These are phyloP conservation scores for Sebastes wilsoni DNA, from an alignment of 2,797 vertebrate genomes.

Conservation along the genomic window DNA sequence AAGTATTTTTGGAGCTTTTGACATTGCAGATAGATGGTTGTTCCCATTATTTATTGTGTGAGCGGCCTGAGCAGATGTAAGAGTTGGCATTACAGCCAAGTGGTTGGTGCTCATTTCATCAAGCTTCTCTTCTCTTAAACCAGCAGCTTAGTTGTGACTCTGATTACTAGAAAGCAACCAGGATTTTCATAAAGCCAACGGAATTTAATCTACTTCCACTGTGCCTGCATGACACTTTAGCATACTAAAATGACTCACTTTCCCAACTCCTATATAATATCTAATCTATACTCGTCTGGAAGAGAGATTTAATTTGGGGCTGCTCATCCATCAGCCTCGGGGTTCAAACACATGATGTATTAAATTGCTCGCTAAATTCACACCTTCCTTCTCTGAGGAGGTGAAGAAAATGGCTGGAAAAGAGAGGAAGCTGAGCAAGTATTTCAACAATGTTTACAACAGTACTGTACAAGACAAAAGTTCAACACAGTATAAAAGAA, in stretches of 20 bases:
- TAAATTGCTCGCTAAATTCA: slow-evolving; percentile 4
- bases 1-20: background rate
- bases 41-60: background rate
- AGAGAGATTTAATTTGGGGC: slow-evolving; percentile 4
- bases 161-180: slow-evolving; percentile 48
- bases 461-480: background rate
- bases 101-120: slow-evolving; percentile 35
- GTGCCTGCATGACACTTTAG: slow-evolving; percentile 11
- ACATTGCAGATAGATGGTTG: background rate
- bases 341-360: background rate
- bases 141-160: slow-evolving; percentile 50
- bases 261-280: background rate
- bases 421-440: background rate
- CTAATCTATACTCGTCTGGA: background rate
- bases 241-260: slow-evolving; percentile 18
- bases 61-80: slow-evolving; percentile 32
- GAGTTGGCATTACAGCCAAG: slow-evolving; percentile 5
- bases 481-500: background rate
- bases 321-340: slow-evolving; percentile 1
- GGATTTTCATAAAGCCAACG: slow-evolving; percentile 52
- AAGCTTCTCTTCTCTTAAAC: slow-evolving; percentile 28
- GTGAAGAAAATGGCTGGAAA: background rate
- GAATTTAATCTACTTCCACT: slow-evolving; percentile 51
- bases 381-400: background rate
- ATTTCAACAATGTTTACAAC: slow-evolving; percentile 6